phyloP scores from a whole-genome alignment of 1,140 invertebrate genomes.

The Drosophila azteca region DNA sequence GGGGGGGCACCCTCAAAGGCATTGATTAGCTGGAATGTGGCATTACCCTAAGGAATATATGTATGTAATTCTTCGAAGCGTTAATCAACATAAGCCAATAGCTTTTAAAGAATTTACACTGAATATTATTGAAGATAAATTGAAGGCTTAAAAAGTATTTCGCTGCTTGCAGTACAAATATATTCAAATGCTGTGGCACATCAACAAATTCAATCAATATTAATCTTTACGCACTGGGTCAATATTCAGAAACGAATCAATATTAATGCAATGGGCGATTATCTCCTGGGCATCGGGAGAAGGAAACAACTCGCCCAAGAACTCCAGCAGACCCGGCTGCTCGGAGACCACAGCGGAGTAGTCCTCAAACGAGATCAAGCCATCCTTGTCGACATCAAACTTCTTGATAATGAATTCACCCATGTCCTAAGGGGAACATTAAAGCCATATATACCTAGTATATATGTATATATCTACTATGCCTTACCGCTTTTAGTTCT shows the following conservation, averaged over 20 bases:
- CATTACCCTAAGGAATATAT: too few relatives aligned
- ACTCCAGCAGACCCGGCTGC: constrained; percentile 89
- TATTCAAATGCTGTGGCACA: too few relatives aligned
- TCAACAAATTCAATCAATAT: background rate
- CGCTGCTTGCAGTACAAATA: too few relatives aligned
- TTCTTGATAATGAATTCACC: constrained; percentile 89
- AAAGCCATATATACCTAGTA: background rate
- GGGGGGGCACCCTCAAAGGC: too few relatives aligned
- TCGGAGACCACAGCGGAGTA: constrained; percentile 87
- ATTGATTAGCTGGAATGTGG: too few relatives aligned
- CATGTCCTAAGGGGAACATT: constrained; percentile 33
- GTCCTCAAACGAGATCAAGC: constrained; percentile 89
- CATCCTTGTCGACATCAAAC: constrained; percentile 91
- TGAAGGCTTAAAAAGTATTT: too few relatives aligned
- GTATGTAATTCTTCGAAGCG: too few relatives aligned
- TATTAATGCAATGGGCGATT: constrained; percentile 43
- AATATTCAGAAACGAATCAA: background rate
- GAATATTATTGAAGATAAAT: too few relatives aligned
- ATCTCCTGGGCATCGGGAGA: constrained; percentile 19
- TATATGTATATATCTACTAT: background rate
- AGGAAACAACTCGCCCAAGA: constrained; percentile 91
- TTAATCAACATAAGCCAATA: too few relatives aligned
- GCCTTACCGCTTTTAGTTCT: constrained; percentile 33
- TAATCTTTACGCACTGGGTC: background rate
- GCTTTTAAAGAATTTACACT: too few relatives aligned